Evolutionary conservation across 2,888 invertebrate genomes (phyloP), one percentile per base, ranked within the genome.

Genomic region (Perizoma flavofasciatum): DNA sequence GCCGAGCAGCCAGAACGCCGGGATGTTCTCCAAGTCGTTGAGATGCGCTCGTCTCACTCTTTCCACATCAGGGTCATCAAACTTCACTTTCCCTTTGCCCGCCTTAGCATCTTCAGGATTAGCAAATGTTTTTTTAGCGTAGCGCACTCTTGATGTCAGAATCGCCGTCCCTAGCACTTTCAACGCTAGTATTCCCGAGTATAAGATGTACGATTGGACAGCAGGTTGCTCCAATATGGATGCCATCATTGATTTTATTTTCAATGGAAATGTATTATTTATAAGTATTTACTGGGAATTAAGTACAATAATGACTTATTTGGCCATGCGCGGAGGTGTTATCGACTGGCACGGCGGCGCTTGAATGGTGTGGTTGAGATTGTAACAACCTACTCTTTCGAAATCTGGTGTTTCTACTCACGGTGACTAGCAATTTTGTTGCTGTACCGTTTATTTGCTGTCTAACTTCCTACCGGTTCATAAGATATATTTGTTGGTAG

Each of bases 1-100:
- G 0, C 93, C 93, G 35, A 93, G 79, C 9, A 94, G 68, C 73
- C 94, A 88, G 73, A 95, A 96, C 10, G 93, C 88, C 0, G 94
- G 92, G 58, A 96, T 95, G 79, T 95, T 96, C 82, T 96, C 95
- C 75, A 96, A 77, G 78, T 96, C 95, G 73, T 96, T 96, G 66
- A 93, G 87, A 74, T 95, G 95, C 10, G 95, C 95, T 78, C 94
- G 82, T 45, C 89, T 71, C 35, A 83, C 81, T 59, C 89, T 71
- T 68, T 90, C 90, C 43, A 89, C 88, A 59, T 87, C 86, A 0
- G 79, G 82, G 54, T 86, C 88, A 56, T 87, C 85, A 0, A 72
- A 70, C 61, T 83, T 86, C 48, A 89, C 78, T 57, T 78, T 74
- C 3, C 81, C 82, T 5, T 78, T 76, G 1, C 46, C 40, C 1